phyloP scores from a whole-genome alignment of 1,140 invertebrate species.

The Drosophila pseudoobscura region DNA sequence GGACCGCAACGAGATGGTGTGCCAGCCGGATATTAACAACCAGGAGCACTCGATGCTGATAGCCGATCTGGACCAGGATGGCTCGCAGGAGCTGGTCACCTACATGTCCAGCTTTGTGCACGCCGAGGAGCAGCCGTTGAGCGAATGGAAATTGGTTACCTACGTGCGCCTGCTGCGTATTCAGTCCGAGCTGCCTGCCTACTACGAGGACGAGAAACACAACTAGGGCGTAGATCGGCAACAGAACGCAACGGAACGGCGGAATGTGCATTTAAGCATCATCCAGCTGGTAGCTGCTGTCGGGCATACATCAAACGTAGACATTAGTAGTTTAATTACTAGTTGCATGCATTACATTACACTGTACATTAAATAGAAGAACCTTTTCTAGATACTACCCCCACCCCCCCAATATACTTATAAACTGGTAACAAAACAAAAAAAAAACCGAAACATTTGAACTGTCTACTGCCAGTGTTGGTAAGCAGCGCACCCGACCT shows the following conservation, averaged over 20 bases:
- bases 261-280: constrained; percentile 52
- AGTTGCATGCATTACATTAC: constrained; percentile 58
- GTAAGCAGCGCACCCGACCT: no score
- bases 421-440: constrained; percentile 34
- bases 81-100: constrained; percentile 89
- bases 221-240: constrained; percentile 42
- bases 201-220: constrained; percentile 84
- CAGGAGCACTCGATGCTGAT: constrained; percentile 89
- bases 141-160: constrained; percentile 86
- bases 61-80: constrained; percentile 89
- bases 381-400: constrained; percentile 49
- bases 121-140: constrained; percentile 77
- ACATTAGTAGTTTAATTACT: constrained; percentile 56
- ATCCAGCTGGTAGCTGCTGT: constrained; percentile 1
- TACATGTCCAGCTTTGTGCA: constrained; percentile 88
- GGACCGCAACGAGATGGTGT: constrained; percentile 84
- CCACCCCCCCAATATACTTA: constrained; percentile 7
- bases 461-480: no score
- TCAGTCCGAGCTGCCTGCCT: constrained; percentile 87
- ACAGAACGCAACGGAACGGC: background rate
- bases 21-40: constrained; percentile 89
- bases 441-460: background rate
- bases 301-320: constrained; percentile 21
- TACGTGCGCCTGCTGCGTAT: constrained; percentile 87
- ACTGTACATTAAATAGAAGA: constrained; percentile 67